These are phyloP conservation scores for Cremastinae sp. DNA, from an alignment of 2,888 invertebrate species.

Conservation along the genomic window DNA sequence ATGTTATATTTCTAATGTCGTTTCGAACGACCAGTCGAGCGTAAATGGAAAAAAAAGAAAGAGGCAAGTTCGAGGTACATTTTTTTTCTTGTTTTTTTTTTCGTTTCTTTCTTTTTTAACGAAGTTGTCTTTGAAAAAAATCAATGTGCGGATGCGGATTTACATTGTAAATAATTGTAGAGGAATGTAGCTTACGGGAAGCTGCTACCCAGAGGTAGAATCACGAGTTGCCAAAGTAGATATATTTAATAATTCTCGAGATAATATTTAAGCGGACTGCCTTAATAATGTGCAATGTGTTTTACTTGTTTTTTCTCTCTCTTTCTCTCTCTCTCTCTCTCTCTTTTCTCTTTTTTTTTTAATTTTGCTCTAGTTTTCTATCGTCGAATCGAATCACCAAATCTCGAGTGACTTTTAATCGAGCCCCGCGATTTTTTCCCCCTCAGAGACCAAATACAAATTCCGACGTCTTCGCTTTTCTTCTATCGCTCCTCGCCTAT, in stretches of 20 bases:
- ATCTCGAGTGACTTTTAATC: not conserved
- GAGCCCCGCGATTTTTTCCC: not conserved
- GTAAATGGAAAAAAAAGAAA: slow-evolving; percentile 25
- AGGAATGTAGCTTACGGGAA: slow-evolving; percentile 58
- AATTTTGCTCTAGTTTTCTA: slow-evolving; percentile 3
- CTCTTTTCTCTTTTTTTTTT: slow-evolving; percentile 27
- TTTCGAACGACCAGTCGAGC: slow-evolving; percentile 44
- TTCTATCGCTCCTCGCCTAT: slow-evolving; percentile 8
- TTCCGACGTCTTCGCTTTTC: slow-evolving; percentile 5
- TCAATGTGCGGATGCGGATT: slow-evolving; percentile 25
- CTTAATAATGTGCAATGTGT: slow-evolving; percentile 65
- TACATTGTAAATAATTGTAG: slow-evolving; percentile 55
- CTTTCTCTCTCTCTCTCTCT: slow-evolving; percentile 33
- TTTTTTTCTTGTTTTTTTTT: too few relatives aligned
- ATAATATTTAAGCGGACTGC: slow-evolving; percentile 63
- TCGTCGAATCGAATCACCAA: not conserved
- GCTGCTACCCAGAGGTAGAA: slow-evolving; percentile 54
- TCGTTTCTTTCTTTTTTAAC: too few relatives aligned
- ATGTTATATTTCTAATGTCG: slow-evolving; percentile 60
- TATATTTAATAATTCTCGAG: slow-evolving; percentile 62
- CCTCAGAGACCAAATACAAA: not conserved
- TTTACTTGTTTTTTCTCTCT: slow-evolving; percentile 54
- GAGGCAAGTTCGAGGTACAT: too few relatives aligned
- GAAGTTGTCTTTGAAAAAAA: slow-evolving; percentile 8
- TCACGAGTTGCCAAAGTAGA: slow-evolving; percentile 67